These are phyloP conservation scores for Cryptoblepharus egeriae DNA, from an alignment of 2,797 vertebrate species.

Conservation along the genomic window DNA sequence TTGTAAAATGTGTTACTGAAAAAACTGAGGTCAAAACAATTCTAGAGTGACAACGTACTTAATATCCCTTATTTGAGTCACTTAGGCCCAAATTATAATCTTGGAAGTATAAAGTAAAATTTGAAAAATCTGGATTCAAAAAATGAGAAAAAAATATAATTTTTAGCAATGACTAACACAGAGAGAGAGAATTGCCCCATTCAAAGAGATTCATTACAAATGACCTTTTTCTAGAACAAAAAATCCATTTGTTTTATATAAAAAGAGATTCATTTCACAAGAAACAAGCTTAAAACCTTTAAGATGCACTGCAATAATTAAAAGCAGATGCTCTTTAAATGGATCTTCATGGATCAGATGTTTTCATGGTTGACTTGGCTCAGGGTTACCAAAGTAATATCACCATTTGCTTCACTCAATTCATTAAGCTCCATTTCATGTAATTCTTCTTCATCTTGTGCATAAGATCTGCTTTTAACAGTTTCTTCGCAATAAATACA, in stretches of 20 bases:
- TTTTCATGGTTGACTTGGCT: constrained; percentile 61
- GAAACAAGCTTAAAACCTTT: constrained; percentile 52
- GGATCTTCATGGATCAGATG: constrained; percentile 52
- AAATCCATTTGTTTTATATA: constrained; percentile 52
- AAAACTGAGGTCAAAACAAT: constrained; percentile 44
- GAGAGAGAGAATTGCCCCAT: constrained; percentile 64
- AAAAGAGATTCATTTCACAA: constrained; percentile 56
- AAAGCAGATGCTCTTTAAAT: constrained; percentile 42
- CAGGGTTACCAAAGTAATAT: constrained; percentile 48
- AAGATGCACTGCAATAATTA: constrained; percentile 24
- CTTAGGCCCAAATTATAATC: constrained; percentile 47
- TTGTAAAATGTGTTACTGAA: constrained; percentile 24
- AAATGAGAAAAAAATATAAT: constrained; percentile 54
- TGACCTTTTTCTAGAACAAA: constrained; percentile 67
- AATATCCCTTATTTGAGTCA: constrained; percentile 50
- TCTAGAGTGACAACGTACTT: constrained; percentile 7
- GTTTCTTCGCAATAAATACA: constrained; percentile 78
- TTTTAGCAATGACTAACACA: constrained; percentile 63
- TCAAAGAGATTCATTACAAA: constrained; percentile 70
- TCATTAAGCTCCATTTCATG: constrained; percentile 83
- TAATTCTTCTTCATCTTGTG: constrained; percentile 77
- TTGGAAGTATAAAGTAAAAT: constrained; percentile 50
- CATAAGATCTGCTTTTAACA: constrained; percentile 65
- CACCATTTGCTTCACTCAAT: constrained; percentile 74
- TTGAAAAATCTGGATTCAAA: constrained; percentile 52